phyloP scores from a whole-genome alignment of 2,888 invertebrate genomes.

The Xiphydria camelus region DNA sequence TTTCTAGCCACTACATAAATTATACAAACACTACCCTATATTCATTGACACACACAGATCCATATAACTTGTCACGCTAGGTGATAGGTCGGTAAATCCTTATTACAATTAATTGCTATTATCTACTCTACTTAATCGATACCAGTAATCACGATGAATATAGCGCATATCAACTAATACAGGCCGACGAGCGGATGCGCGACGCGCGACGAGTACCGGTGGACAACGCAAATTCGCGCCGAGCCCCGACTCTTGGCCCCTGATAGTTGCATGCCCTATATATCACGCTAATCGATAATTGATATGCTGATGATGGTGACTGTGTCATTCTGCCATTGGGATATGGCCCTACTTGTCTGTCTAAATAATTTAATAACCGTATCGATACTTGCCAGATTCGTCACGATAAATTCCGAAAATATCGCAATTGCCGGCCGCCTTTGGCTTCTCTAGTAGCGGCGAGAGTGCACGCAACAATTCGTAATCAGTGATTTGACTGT shows the following conservation, averaged over 20 bases:
- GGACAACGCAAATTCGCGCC: background rate
- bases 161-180: conserved; percentile 20
- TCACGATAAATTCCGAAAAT: conserved; percentile 22
- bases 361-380: conserved; percentile 16
- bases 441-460: conserved; percentile 22
- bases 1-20: conserved; percentile 33
- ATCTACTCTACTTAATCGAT: conserved; percentile 51
- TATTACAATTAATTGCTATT: conserved; percentile 53
- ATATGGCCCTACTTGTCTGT: conserved; percentile 28
- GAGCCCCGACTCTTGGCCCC: conserved; percentile 9
- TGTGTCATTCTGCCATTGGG: conserved; percentile 28
- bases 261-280: conserved; percentile 24
- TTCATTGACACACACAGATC: conserved; percentile 37
- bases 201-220: background rate
- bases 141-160: conserved; percentile 41
- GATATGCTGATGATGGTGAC: conserved; percentile 25
- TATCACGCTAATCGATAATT: conserved; percentile 22
- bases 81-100: conserved; percentile 52
- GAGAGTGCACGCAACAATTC: conserved; percentile 13
- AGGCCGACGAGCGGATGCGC: conserved; percentile 1
- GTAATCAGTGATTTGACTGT: conserved; percentile 19
- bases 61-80: conserved; percentile 55
- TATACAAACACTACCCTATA: conserved; percentile 35
- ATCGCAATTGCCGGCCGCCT: conserved; percentile 4
- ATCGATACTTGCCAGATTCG: conserved; percentile 29